These are phyloP conservation scores for Mizuhopecten yessoensis DNA, from an alignment of 1,140 invertebrate species.

Conservation along the genomic window DNA sequence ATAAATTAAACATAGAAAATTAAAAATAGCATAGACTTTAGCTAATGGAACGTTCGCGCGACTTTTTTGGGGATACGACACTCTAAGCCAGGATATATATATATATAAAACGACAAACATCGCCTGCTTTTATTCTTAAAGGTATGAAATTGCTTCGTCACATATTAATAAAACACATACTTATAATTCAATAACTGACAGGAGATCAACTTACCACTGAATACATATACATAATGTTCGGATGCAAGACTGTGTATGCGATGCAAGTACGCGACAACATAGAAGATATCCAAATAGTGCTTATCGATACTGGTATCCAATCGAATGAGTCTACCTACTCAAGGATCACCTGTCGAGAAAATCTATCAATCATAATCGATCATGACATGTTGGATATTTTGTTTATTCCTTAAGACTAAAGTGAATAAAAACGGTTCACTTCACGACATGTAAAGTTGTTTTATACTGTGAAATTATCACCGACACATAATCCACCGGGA, in stretches of 20 bases:
- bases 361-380: too few species aligned
- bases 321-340: too few species aligned
- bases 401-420: too few species aligned
- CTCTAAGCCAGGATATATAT: background rate
- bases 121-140: background rate
- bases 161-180: background rate
- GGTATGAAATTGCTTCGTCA: constrained; percentile 12
- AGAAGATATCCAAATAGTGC: too few species aligned
- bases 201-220: background rate
- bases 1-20: constrained; percentile 30
- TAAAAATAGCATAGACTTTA: background rate
- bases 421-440: too few species aligned
- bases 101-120: background rate
- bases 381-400: too few species aligned
- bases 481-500: too few species aligned
- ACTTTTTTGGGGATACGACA: background rate
- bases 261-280: too few species aligned
- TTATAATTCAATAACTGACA: constrained; percentile 10
- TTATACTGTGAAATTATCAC: too few species aligned
- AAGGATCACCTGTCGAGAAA: too few species aligned
- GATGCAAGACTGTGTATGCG: background rate
- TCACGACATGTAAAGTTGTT: too few species aligned
- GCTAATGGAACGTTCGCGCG: background rate
- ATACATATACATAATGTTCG: background rate
- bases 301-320: too few species aligned